Percentiles rank a stretch among this genome's conserved stretches.
Evolutionary conservation across 64 coral and sea anemone species (phyloP).

Genomic region (Astreopora myriophthalma): DNA sequence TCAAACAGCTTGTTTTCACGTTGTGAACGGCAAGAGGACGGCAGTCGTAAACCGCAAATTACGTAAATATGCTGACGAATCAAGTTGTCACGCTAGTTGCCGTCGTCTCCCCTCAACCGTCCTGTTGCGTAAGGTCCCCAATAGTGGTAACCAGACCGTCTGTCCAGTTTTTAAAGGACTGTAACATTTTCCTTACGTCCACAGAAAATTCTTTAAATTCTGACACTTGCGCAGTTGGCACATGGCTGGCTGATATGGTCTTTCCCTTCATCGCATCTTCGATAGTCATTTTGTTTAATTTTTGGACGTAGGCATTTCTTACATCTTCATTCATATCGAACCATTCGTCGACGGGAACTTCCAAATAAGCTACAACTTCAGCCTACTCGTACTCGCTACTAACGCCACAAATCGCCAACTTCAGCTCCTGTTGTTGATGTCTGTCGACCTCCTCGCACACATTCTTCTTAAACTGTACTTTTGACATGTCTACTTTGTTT

Average conservation of each 20-base stretch:
- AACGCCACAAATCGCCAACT: constrained; percentile 16
- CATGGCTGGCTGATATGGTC: not conserved
- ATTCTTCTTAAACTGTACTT: constrained; percentile 14
- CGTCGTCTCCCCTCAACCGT: too few relatives aligned
- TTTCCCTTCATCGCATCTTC: not conserved
- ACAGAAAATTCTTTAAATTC: too few relatives aligned
- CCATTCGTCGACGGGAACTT: constrained; percentile 28
- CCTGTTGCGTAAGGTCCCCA: too few relatives aligned
- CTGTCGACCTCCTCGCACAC: constrained; percentile 35
- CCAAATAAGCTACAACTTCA: constrained; percentile 25
- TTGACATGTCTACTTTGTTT: not conserved
- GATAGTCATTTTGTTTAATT: not conserved
- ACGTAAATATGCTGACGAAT: too few relatives aligned
- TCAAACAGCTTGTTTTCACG: not conserved
- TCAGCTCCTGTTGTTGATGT: constrained; percentile 16
- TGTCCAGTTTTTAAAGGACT: not conserved
- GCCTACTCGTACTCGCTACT: constrained; percentile 40
- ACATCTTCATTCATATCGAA: not conserved
- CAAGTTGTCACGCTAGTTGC: too few relatives aligned
- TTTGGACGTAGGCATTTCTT: not conserved
- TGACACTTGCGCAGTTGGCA: too few relatives aligned
- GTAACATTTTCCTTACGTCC: not conserved
- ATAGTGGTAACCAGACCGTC: too few relatives aligned
- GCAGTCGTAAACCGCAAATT: too few relatives aligned
- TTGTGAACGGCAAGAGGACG: too few relatives aligned